Conservation (phyloP, 2,797 vertebrate species). For the Mormyrops attenuatus region DNA sequence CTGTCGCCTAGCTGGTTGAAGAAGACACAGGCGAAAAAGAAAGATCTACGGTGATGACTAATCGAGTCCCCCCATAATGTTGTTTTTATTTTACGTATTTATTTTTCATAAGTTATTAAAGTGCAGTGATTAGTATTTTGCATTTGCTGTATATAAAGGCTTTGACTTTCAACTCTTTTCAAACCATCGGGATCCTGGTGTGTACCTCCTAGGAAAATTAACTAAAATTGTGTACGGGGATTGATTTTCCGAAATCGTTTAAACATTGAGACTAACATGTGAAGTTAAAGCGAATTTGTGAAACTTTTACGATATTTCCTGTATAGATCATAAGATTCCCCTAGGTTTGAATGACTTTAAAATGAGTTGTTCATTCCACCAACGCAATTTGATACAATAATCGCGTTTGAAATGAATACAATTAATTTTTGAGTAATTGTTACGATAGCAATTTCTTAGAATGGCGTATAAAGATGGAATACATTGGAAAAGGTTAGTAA, state of each 20-base stretch:
- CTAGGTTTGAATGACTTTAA: neutral
- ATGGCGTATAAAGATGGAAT: neutral
- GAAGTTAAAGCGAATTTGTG: neutral
- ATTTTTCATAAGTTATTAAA: neutral
- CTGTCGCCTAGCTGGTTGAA: neutral
- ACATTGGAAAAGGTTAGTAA: neutral
- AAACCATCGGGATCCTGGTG: neutral
- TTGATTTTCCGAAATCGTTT: neutral
- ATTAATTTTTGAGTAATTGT: neutral
- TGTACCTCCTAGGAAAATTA: neutral
- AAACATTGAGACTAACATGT: neutral
- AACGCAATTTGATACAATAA: neutral
- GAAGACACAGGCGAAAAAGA: neutral
- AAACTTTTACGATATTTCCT: neutral
- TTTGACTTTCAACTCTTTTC: neutral
- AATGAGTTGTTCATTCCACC: neutral
- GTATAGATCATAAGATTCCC: neutral
- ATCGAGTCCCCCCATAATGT: neutral
- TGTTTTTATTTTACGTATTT: neutral
- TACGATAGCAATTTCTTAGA: neutral
- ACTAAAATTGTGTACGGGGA: neutral
- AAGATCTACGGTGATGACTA: neutral
- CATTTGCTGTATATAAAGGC: neutral
- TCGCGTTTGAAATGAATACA: neutral
- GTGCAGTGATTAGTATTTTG: neutral